These are phyloP conservation scores for Bothrops jararaca DNA, from an alignment of 2,113 vertebrate species.

Conservation along the genomic window DNA sequence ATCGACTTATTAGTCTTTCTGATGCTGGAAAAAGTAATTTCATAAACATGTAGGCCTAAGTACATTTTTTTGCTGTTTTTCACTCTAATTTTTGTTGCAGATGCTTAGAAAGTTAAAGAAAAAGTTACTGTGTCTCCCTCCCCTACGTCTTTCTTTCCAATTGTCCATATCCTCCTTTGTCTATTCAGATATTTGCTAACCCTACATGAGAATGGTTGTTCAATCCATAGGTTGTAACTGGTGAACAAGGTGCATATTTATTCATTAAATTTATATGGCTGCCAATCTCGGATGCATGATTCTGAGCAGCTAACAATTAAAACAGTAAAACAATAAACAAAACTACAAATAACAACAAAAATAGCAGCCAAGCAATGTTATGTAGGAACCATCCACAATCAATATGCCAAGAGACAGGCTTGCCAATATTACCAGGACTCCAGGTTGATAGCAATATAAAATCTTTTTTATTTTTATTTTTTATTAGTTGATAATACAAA, in stretches of 20 bases:
- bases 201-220: neutral
- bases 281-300: neutral
- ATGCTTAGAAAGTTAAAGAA: neutral
- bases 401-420: neutral
- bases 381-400: neutral
- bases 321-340: neutral
- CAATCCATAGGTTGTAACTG: neutral
- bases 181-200: neutral
- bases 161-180: neutral
- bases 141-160: neutral
- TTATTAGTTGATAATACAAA: neutral
- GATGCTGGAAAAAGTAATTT: neutral
- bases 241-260: neutral
- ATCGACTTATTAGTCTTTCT: no score
- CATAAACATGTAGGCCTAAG: neutral
- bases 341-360: neutral
- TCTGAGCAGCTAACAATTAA: neutral
- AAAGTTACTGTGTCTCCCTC: neutral
- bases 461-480: neutral
- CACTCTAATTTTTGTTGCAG: neutral
- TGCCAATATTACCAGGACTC: neutral
- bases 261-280: neutral
- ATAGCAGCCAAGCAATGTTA: neutral
- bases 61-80: neutral
- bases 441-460: neutral